phyloP scores from a whole-genome alignment of 2,888 invertebrate species.

The Epinotia demarniana region DNA sequence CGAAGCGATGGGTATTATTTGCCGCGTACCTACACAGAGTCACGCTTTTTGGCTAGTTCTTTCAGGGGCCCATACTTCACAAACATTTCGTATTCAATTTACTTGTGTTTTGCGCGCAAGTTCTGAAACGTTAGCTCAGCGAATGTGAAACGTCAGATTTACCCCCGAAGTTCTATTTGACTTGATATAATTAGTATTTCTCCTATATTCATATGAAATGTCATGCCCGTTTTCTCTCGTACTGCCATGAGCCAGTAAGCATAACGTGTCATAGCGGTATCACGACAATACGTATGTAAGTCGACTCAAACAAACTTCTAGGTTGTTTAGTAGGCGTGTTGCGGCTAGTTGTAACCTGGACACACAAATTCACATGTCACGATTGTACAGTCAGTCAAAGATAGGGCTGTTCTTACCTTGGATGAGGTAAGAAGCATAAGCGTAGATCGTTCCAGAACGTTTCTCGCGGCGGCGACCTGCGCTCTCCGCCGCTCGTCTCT shows the following conservation, averaged over 20 bases:
- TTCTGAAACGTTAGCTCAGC: background rate
- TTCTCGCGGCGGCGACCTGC: slow-evolving; percentile 98
- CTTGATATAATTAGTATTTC: too few relatives aligned
- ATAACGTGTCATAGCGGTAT: background rate
- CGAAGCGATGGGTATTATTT: background rate
- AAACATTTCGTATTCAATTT: too few relatives aligned
- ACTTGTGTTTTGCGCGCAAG: background rate
- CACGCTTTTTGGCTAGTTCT: background rate
- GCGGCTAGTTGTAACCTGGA: too few relatives aligned
- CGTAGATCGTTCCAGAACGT: slow-evolving; percentile 97
- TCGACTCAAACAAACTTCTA: background rate
- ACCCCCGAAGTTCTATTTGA: too few relatives aligned
- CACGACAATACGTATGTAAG: background rate
- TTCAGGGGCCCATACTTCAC: too few relatives aligned
- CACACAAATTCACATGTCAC: background rate
- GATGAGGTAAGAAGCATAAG: slow-evolving; percentile 98
- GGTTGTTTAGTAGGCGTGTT: too few relatives aligned
- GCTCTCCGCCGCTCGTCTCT: slow-evolving; percentile 97
- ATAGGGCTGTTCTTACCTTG: slow-evolving; percentile 86
- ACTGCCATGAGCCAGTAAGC: background rate
- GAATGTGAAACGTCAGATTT: background rate
- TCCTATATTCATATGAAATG: too few relatives aligned
- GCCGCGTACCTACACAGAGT: background rate
- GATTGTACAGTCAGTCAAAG: background rate
- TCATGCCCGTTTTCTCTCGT: too few relatives aligned